Evolutionary conservation across 1,140 invertebrate species (phyloP), one percentile per base, ranked within the genome.

Genomic region (Nylanderia fulva): DNA sequence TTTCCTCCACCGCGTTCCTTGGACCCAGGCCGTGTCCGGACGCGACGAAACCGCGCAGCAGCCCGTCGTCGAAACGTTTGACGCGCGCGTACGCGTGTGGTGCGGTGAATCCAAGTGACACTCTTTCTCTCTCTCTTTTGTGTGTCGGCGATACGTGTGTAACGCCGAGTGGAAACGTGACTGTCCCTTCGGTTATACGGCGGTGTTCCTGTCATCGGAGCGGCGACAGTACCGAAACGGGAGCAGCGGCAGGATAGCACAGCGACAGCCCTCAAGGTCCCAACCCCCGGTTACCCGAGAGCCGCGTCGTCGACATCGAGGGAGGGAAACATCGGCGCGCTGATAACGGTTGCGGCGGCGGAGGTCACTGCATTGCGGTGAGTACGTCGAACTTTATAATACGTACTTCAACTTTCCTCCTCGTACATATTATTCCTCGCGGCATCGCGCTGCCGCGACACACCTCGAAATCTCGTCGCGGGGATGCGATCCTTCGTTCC

Each of bases 311-410:
- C 82, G 82, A 89, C 84, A 29, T 4, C 48, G 71, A 89, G 83
- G 76, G 85, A 85, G 90, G 85, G 77, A 91, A 90, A 71, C 87
- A n/a, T 87, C 87, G 89, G 85, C 82, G 87, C 87, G 52, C 18
- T 54, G 89, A 90, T 90, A 85, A 68, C 83, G 84, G 64, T 71
- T 52, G 33, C 66, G 84, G 33, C 66, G 84, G 52, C 86, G 88
- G 89, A 90, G 84, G 79, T 92, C 63, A 90, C 91, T 92, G 90
- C 91, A 92, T 92, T 91, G 90, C 91, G 90, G 92, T 92, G 75
- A 91, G 92, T 92, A 86, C 69, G 48, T 79, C 33, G 63, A 86
- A 85, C 63, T 52, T 74, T 77, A 11, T 24, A 5, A 24, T 39
- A 52, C 45, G 24, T 36, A 33, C 60, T 71, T 60, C 1, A 45